Percentiles rank a stretch among this genome's conserved stretches.
Evolutionary conservation across 2,113 vertebrate genomes (phyloP).

Genomic region (Dolichallabes microphthalmus): DNA sequence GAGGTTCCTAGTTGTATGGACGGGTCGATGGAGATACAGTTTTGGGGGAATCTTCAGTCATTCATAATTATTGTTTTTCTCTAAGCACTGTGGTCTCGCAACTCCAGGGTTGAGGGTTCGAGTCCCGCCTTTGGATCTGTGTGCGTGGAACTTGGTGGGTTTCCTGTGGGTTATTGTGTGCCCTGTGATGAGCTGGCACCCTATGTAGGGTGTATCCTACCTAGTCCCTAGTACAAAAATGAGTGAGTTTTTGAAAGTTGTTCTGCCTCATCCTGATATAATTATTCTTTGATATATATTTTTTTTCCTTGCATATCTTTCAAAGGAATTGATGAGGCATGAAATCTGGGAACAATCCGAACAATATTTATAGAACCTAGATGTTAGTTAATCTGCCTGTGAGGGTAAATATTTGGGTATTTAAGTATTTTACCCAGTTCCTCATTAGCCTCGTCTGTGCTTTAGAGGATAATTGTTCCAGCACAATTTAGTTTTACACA

Average conservation of each 20-base stretch:
- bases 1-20: too few relatives aligned
- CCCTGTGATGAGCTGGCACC: too few relatives aligned
- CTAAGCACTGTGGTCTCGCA: too few relatives aligned
- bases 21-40: too few relatives aligned
- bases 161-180: too few relatives aligned
- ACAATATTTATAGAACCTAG: not conserved
- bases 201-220: too few relatives aligned
- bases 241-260: not conserved
- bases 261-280: not conserved
- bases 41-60: not conserved
- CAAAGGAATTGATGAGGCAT: not conserved
- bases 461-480: not conserved
- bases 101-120: too few relatives aligned
- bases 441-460: not conserved
- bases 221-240: too few relatives aligned
- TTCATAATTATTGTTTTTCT: not conserved
- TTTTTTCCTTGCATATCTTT: not conserved
- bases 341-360: not conserved
- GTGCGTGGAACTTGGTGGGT: too few relatives aligned
- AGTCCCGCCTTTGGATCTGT: too few relatives aligned
- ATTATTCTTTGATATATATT: not conserved
- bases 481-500: not conserved
- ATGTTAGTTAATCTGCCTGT: not conserved
- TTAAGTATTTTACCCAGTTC: not conserved
- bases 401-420: not conserved